Evolutionary conservation across 2,797 vertebrate species (phyloP), one percentile per base, ranked within the genome.

Genomic region (Pseudochaenichthys georgianus): DNA sequence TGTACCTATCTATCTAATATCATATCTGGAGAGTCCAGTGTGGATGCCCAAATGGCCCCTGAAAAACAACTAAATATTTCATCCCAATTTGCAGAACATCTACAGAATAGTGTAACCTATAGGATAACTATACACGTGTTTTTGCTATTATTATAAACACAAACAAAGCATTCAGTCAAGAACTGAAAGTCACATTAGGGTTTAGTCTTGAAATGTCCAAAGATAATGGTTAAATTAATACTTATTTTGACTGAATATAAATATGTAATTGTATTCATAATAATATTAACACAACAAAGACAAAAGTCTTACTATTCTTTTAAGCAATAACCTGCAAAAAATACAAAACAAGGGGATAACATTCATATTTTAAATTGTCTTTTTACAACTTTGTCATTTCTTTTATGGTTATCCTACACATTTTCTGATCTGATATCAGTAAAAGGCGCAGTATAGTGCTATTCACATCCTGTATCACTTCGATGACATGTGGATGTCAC

Each of bases 121-220:
- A 54, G 28, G 11, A 9, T 1, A 46, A 57, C 31, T 34, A 34
- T 34, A 38, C 5, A 38, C 8, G 7, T 38, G 34, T 8, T 38
- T 38, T 38, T 38, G 8, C 8, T 38, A 38, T 38, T 8, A 38
- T 38, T 38, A 38, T 38, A 38, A 38, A 38, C 7, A 38, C 34
- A 8, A 38, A 38, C 34, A 38, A 38, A 8, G 34, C 34, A 38
- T 38, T 6, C 6, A 38, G 34, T 38, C 34, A 38, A 38, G 34
- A 38, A 38, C 34, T 9, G 6, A 38, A 38, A 38, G 34, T 38
- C 34, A 38, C 5, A 38, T 38, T 38, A 9, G 34, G 34, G 7
- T 34, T 34, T 6, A 34, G n/a, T 64, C 4, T 19, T 45, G 12
- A 70, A 50, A 73, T n/a, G 7, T 64, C 23, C 43, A 47, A 64